Evolutionary conservation across 2,113 vertebrate species (phyloP).

Genomic region (Brachypodius melanocephalos): DNA sequence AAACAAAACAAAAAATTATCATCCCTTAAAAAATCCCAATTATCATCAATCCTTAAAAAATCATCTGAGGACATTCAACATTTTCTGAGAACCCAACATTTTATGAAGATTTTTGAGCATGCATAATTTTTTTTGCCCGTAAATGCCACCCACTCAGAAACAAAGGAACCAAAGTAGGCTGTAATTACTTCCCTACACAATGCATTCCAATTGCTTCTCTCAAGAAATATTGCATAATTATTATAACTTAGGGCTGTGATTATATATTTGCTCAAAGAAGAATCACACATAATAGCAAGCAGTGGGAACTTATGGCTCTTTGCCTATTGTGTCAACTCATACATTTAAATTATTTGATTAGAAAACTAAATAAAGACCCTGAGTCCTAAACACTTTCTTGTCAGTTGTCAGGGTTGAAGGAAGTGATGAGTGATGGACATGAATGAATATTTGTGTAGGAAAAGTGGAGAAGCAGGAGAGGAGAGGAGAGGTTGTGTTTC

Average conservation of each 20-base stretch:
- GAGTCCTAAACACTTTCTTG: neutral
- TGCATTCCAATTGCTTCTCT: constrained; percentile 55
- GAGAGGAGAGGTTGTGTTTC: neutral
- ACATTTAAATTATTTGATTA: constrained; percentile 61
- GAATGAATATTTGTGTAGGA: neutral
- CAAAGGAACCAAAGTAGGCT: constrained; percentile 44
- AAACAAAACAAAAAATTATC: neutral
- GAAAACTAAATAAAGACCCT: constrained; percentile 27
- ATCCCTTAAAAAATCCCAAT: neutral
- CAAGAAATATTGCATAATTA: constrained; percentile 72
- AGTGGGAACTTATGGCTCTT: neutral
- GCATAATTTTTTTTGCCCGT: constrained; percentile 46
- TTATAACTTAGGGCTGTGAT: constrained; percentile 61
- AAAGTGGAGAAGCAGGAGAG: neutral
- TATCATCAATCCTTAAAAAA: neutral
- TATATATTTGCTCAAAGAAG: constrained; percentile 62
- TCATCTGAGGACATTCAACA: neutral
- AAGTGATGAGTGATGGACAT: neutral
- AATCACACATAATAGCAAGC: constrained; percentile 35
- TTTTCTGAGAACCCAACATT: neutral
- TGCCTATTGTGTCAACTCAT: constrained; percentile 41
- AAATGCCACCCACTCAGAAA: constrained; percentile 56
- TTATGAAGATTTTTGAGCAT: constrained; percentile 16
- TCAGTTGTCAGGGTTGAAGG: neutral
- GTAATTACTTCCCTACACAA: constrained; percentile 64